Conservation (phyloP, 2,888 invertebrate species). For the Caenorhabditis sp. region DNA sequence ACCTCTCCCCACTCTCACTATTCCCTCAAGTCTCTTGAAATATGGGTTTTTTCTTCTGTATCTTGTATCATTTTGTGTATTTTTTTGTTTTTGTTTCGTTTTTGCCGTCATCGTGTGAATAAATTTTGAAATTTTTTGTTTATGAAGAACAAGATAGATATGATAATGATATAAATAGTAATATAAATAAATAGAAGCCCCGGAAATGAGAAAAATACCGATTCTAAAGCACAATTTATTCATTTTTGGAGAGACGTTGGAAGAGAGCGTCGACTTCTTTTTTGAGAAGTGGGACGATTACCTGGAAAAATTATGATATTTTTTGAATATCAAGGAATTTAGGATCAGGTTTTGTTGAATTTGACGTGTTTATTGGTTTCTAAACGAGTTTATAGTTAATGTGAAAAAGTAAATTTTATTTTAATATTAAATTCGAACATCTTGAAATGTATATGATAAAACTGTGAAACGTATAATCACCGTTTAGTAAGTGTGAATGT, state of each 20-base stretch:
- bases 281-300: slow-evolving; percentile 53
- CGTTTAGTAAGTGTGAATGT: too few relatives aligned
- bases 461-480: too few relatives aligned
- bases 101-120: slow-evolving; percentile 3
- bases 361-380: too few relatives aligned
- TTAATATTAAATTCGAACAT: too few relatives aligned
- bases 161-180: background rate
- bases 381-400: too few relatives aligned
- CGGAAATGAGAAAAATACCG: background rate
- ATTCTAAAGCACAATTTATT: slow-evolving; percentile 33
- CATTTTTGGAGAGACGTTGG: slow-evolving; percentile 40
- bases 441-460: too few relatives aligned
- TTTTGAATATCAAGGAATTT: too few relatives aligned
- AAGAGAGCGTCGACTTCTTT: slow-evolving; percentile 61
- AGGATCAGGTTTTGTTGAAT: background rate
- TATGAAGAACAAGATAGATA: background rate
- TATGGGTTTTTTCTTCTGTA: slow-evolving; percentile 10
- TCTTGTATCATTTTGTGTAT: background rate
- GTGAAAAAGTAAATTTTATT: too few relatives aligned
- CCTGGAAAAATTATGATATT: too few relatives aligned
- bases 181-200: slow-evolving; percentile 11
- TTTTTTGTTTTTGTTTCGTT: slow-evolving; percentile 2
- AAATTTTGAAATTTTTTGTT: slow-evolving; percentile 4
- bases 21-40: slow-evolving; percentile 14
- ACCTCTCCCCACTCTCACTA: background rate